Evolutionary conservation across 1,140 invertebrate species (phyloP), one percentile per base, ranked within the genome.

Genomic region (Myzus persicae): DNA sequence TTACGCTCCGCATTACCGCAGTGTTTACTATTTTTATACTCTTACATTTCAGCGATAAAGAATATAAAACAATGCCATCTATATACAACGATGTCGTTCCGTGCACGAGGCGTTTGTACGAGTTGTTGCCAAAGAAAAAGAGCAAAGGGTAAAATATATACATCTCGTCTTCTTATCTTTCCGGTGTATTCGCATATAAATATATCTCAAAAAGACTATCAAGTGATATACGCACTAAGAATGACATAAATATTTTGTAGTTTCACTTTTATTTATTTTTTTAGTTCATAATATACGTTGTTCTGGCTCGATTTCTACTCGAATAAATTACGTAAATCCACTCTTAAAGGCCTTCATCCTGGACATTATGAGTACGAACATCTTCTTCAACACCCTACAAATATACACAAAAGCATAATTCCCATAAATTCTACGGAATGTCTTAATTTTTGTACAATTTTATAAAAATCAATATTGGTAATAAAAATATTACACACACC

Each of bases 231-330:
- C 46, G 81, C 44, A 51, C 91, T 84, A 31, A 46, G 76, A 82
- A 92, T 92, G 91, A 84, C 36, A 54, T 92, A 92, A 84, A 92
- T 92, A 84, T 92, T 92, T 92, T 92, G 76, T 92, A 36, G 44
- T 84, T 38, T 84, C 38, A 36, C 36, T 84, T 92, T 81, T 91
- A 14, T 91, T 82, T 91, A 9, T 67, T 31, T 92, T 81, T 91
- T 31, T 4, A 84, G 46, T 92, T 54, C 51, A 51, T 44, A 76
- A 51, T 44, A 48, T 40, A 54, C 91, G 44, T 31, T 51, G 6
- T 92, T 84, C 91, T 92, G 91, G 90, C 90, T 91, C 90, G 67
- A 91, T 91, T 91, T 67, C 90, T 91, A 46, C 42, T n/a, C 2
- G 91, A 92, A 92, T 92, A 92, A 84, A 92, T 92, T 92, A 92